These are phyloP conservation scores for Agriopis leucophaearia DNA, from an alignment of 2,888 invertebrate species.

Conservation along the genomic window DNA sequence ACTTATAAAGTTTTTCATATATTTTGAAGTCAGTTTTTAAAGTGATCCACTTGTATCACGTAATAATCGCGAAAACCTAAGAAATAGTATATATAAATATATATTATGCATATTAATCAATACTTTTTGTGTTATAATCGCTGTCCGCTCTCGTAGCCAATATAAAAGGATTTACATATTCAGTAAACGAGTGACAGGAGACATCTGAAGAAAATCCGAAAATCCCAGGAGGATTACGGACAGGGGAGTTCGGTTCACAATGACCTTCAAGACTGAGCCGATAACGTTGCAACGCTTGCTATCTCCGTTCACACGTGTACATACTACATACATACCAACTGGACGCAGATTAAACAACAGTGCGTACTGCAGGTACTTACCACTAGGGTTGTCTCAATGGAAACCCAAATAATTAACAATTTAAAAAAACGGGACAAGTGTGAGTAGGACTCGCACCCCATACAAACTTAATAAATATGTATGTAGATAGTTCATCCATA, in stretches of 20 bases:
- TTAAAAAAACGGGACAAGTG: too few relatives aligned
- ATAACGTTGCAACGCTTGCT: conserved; percentile 72
- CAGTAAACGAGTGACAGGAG: conserved; percentile 54
- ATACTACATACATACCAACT: conserved; percentile 30
- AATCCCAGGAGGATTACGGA: conserved; percentile 63
- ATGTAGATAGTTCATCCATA: too few relatives aligned
- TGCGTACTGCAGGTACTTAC: conserved; percentile 11
- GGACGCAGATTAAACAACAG: conserved; percentile 24
- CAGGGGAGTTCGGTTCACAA: conserved; percentile 58
- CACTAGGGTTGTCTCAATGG: conserved; percentile 22
- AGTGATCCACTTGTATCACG: too few relatives aligned
- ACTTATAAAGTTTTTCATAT: too few relatives aligned
- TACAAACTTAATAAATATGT: too few relatives aligned
- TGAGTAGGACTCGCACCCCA: too few relatives aligned
- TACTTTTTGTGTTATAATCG: background rate
- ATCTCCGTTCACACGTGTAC: conserved; percentile 58
- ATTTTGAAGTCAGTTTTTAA: too few relatives aligned
- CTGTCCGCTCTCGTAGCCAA: background rate
- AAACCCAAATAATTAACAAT: too few relatives aligned
- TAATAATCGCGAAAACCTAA: too few relatives aligned
- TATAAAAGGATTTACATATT: conserved; percentile 46
- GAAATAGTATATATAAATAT: too few relatives aligned
- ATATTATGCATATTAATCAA: too few relatives aligned
- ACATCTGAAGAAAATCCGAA: conserved; percentile 60
- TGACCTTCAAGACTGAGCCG: conserved; percentile 72